Percentiles rank a stretch among this genome's conserved stretches.
phyloP scores from a whole-genome alignment of 2,797 vertebrate genomes.

The Myripristis jacobus region DNA sequence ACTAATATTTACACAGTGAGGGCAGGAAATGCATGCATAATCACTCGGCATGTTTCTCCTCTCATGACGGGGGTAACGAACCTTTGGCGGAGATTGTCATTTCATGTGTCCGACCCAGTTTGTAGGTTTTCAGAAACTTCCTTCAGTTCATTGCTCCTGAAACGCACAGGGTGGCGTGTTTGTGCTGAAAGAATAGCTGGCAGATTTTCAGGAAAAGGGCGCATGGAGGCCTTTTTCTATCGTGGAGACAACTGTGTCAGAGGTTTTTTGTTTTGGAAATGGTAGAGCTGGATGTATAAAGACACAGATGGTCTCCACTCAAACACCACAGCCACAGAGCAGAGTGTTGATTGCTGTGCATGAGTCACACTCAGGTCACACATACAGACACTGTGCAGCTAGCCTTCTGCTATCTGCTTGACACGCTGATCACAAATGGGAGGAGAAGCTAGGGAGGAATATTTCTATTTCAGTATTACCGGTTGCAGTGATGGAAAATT shows the following conservation, averaged over 20 bases:
- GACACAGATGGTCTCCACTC: constrained; percentile 68
- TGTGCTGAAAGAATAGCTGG: too few relatives aligned
- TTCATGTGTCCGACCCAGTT: background rate
- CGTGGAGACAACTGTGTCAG: constrained; percentile 6
- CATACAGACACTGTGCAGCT: constrained; percentile 54
- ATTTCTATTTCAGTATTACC: too few relatives aligned
- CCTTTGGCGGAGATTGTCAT: constrained; percentile 5
- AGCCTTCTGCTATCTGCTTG: constrained; percentile 33
- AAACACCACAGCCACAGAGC: constrained; percentile 43
- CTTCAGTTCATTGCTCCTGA: too few relatives aligned
- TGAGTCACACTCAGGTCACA: constrained; percentile 75
- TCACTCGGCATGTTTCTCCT: constrained; percentile 6
- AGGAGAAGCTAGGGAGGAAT: background rate
- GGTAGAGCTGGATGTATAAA: constrained; percentile 54
- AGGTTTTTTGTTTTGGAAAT: constrained; percentile 35
- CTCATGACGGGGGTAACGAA: constrained; percentile 20
- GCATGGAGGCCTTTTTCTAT: background rate
- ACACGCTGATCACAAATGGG: background rate
- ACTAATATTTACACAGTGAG: constrained; percentile 66
- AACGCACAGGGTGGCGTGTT: too few relatives aligned
- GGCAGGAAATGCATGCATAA: constrained; percentile 20
- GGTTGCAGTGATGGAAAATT: too few relatives aligned
- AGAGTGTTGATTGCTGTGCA: constrained; percentile 58
- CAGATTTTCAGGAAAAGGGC: constrained; percentile 1
- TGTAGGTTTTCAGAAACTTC: background rate